These are phyloP conservation scores for Turritopsis dohrnii DNA, from an alignment of 30 jellyfish, hydroid and myxozoan species.

Conservation along the genomic window DNA sequence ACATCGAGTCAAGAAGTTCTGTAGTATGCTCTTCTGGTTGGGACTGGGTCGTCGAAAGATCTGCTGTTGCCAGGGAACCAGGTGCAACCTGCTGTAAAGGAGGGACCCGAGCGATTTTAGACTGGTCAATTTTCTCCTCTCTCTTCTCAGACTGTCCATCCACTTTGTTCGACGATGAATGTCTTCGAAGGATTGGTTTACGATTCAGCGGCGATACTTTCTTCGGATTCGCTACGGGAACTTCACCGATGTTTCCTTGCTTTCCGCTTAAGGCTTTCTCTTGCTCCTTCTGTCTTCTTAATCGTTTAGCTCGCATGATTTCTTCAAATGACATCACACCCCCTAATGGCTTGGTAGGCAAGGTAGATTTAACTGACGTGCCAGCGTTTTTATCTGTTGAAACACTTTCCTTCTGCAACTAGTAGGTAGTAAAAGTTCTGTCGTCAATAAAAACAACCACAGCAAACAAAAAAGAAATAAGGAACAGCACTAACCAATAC, in stretches of 20 bases:
- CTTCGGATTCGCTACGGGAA: not conserved
- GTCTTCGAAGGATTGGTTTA: not conserved
- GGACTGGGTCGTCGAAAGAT: not conserved
- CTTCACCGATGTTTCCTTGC: not conserved
- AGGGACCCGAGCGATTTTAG: not conserved
- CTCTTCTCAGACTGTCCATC: not conserved
- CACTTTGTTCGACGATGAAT: not conserved
- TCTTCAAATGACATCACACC: slow-evolving; percentile 29
- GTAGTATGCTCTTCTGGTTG: not conserved
- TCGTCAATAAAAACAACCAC: not conserved
- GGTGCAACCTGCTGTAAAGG: not conserved
- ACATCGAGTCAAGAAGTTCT: not conserved
- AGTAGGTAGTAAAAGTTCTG: not conserved
- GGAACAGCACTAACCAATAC: not conserved
- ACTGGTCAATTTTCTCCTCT: not conserved
- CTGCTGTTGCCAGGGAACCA: not conserved
- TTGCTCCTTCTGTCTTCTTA: slow-evolving; percentile 21
- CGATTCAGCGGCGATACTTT: not conserved
- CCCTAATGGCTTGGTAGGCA: not conserved
- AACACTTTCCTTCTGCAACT: not conserved
- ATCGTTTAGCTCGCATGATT: slow-evolving; percentile 25
- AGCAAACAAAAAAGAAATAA: not conserved
- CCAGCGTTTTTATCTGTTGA: not conserved
- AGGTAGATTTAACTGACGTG: not conserved
- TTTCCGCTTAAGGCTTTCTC: not conserved